Base-by-base conservation (phyloP, 2,888 invertebrate genomes). In the Xylophagus ater region DNA sequence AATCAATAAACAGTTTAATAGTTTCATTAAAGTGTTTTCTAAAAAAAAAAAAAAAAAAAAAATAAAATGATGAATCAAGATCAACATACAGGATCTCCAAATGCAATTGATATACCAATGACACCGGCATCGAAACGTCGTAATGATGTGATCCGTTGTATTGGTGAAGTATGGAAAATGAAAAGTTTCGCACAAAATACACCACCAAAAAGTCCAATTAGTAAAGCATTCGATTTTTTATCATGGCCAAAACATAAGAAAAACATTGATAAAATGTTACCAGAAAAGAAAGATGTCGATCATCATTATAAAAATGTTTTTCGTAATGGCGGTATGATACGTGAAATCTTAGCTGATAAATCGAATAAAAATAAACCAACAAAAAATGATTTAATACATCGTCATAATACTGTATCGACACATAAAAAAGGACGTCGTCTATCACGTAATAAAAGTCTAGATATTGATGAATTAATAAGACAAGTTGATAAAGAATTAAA, bases 221-320 rank as follows among this genome's bases (percentile, higher is more conserved):
- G 57, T 37, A 63, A 61, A 47, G 62, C 63, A 25, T 60, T 63
- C 38, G 63, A 64, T 37, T 64, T 64, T 34, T 49, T 63, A 10
- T 59, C 62, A 21, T 64, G 64, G 64, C 36, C 42, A 19, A 42
- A 58, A 9, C 53, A 58, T 28, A 58, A 33, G 10, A 40, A 34
- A 25, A 9, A 40, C 29, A n/a, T 21, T 4, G 40, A 40, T 4
- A 40, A 40, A 18, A 29, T 20, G n/a, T 34, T 43, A 47, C 20
- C 9, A 13, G 29, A 19, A 25, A 32, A 35, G 13, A 33, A 21
- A 15, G 10, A 21, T 12, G 32, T 32, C n/a, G 14, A 9, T 26
- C 19, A 33, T 9, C 14, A 28, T 41, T 57, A 60, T 28, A 56
- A 57, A 13, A 62, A 59, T 29, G 58, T 62, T 13, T 60, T 60